These are phyloP conservation scores for Amyelois transitella DNA, from an alignment of 1,140 invertebrate genomes.

Conservation along the genomic window DNA sequence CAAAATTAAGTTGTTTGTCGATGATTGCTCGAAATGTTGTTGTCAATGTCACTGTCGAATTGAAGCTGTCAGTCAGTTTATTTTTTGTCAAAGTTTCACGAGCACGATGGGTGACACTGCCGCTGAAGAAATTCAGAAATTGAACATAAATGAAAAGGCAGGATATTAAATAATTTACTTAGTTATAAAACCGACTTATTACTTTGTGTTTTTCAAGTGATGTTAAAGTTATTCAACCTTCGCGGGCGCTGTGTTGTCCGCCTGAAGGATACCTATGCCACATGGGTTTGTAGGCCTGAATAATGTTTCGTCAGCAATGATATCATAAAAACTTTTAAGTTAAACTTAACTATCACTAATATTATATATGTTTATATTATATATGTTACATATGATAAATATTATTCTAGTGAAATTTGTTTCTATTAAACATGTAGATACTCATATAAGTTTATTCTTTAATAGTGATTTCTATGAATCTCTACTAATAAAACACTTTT, in stretches of 20 bases:
- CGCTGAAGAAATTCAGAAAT: slow-evolving; percentile 74
- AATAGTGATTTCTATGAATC: too few relatives aligned
- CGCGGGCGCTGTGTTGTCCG: slow-evolving; percentile 68
- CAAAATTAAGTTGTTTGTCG: slow-evolving; percentile 8
- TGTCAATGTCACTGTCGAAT: slow-evolving; percentile 30
- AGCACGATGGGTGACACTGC: slow-evolving; percentile 72
- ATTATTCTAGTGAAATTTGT: too few relatives aligned
- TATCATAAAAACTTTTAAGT: too few relatives aligned
- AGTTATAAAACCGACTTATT: slow-evolving; percentile 36
- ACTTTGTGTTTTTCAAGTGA: slow-evolving; percentile 38
- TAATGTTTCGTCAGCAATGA: slow-evolving; percentile 48
- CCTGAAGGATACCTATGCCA: slow-evolving; percentile 70
- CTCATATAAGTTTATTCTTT: too few relatives aligned
- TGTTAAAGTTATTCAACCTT: slow-evolving; percentile 74
- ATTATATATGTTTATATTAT: too few relatives aligned
- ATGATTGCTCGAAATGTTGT: too few relatives aligned
- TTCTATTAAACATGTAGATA: too few relatives aligned
- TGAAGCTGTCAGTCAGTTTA: slow-evolving; percentile 2
- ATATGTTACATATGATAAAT: too few relatives aligned
- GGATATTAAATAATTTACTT: slow-evolving; percentile 72
- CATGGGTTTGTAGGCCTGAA: slow-evolving; percentile 74
- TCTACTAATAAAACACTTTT: too few relatives aligned
- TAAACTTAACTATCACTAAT: too few relatives aligned
- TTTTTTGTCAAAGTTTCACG: too few relatives aligned
- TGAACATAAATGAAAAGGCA: slow-evolving; percentile 81